phyloP scores from a whole-genome alignment of 2,113 vertebrate genomes.

The Ctenomys sociabilis region DNA sequence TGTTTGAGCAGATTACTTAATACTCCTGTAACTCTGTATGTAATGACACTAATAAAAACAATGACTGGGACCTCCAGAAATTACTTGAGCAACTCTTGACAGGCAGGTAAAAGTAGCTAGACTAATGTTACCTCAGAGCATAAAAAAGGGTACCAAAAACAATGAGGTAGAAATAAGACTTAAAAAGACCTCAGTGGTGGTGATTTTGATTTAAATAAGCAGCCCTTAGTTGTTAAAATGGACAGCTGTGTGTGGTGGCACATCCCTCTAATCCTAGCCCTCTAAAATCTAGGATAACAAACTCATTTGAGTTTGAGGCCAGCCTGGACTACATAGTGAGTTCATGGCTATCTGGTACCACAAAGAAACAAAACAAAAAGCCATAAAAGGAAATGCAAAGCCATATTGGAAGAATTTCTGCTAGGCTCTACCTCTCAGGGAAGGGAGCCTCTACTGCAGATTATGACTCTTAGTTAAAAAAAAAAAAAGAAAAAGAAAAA shows the following conservation, averaged over 20 bases:
- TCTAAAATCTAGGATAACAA: background rate
- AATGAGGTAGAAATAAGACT: background rate
- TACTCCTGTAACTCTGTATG: background rate
- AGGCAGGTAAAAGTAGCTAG: background rate
- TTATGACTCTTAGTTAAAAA: background rate
- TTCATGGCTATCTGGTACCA: background rate
- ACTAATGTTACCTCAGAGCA: background rate
- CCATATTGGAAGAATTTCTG: background rate
- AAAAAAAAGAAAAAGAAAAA: too few species aligned
- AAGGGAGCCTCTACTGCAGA: background rate
- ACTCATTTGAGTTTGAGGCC: background rate
- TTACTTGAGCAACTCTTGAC: background rate
- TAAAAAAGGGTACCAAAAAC: conserved; percentile 17
- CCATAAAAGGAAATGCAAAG: conserved; percentile 15
- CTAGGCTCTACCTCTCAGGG: background rate
- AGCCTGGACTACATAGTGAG: background rate
- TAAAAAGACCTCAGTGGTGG: background rate
- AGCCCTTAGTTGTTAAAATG: background rate
- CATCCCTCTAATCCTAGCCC: background rate
- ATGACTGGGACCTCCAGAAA: background rate
- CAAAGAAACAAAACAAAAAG: background rate
- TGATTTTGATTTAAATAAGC: background rate
- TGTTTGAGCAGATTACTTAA: background rate
- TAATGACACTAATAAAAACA: conserved; percentile 4
- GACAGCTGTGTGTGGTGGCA: background rate